Conservation (phyloP, 2,113 vertebrate genomes). For the Glareola pratincola region DNA sequence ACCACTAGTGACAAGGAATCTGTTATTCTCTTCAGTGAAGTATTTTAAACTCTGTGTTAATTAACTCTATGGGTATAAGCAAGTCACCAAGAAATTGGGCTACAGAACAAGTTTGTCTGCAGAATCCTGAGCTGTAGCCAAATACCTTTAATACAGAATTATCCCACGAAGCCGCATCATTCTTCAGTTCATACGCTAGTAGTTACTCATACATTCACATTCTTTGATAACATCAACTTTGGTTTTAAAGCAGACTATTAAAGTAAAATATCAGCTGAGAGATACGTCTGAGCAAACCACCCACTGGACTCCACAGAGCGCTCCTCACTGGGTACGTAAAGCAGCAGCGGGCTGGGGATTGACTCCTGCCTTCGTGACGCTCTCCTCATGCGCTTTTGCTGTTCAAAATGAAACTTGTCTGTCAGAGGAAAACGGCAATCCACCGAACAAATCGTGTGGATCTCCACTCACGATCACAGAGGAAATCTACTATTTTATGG, state of each 20-base stretch:
- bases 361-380: background rate
- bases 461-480: background rate
- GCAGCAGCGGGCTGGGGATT: background rate
- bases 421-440: background rate
- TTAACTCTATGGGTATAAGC: background rate
- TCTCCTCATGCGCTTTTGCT: background rate
- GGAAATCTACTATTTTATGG: background rate
- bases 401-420: background rate
- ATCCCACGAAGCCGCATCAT: background rate
- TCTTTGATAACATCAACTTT: background rate
- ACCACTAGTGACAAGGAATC: background rate
- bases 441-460: background rate
- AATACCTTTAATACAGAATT: background rate
- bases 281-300: background rate
- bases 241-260: background rate
- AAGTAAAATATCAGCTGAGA: background rate
- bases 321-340: background rate
- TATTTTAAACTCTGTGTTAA: constrained; percentile 19
- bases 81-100: background rate
- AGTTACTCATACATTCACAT: background rate
- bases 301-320: background rate
- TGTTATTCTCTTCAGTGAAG: background rate
- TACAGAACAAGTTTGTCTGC: background rate
- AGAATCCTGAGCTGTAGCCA: background rate
- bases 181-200: background rate